phyloP scores from a whole-genome alignment of 1,140 invertebrate genomes.

The Lithobius niger region DNA sequence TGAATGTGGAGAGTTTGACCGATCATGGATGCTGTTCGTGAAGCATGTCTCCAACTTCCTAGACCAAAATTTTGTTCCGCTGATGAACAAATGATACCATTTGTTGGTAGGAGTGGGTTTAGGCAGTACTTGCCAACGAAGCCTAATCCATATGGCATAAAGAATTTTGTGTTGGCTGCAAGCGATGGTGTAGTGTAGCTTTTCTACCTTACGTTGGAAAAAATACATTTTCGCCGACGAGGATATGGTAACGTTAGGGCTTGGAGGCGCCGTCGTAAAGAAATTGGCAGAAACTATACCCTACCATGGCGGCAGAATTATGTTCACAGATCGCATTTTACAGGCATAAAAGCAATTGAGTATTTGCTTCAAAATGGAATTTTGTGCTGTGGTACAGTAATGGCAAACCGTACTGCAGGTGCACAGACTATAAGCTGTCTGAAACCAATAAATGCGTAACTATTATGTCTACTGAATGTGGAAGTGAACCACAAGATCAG shows the following conservation, averaged over 20 bases:
- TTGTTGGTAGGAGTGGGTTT: conserved; percentile 19
- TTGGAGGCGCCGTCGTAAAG: background rate
- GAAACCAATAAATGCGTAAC: conserved; percentile 1
- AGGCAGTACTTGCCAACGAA: conserved; percentile 21
- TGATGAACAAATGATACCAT: conserved; percentile 26
- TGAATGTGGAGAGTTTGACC: too few relatives aligned
- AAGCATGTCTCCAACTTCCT: too few relatives aligned
- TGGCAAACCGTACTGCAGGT: conserved; percentile 9
- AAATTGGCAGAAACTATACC: conserved; percentile 1
- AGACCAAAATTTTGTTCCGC: too few relatives aligned
- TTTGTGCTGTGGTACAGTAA: conserved; percentile 13
- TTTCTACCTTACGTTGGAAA: conserved; percentile 22
- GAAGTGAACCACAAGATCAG: background rate
- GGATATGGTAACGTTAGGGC: conserved; percentile 12
- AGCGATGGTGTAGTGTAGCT: conserved; percentile 20
- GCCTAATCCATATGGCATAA: conserved; percentile 20
- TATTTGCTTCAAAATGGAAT: background rate
- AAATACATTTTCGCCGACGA: conserved; percentile 10
- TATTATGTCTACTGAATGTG: background rate
- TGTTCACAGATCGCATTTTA: conserved; percentile 21
- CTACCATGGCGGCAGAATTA: background rate
- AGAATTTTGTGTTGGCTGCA: conserved; percentile 20
- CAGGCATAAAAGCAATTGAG: conserved; percentile 7
- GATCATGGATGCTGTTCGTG: too few relatives aligned
- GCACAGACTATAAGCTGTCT: conserved; percentile 9